phyloP scores from a whole-genome alignment of 2,797 vertebrate species.

The Pteropus rufus region DNA sequence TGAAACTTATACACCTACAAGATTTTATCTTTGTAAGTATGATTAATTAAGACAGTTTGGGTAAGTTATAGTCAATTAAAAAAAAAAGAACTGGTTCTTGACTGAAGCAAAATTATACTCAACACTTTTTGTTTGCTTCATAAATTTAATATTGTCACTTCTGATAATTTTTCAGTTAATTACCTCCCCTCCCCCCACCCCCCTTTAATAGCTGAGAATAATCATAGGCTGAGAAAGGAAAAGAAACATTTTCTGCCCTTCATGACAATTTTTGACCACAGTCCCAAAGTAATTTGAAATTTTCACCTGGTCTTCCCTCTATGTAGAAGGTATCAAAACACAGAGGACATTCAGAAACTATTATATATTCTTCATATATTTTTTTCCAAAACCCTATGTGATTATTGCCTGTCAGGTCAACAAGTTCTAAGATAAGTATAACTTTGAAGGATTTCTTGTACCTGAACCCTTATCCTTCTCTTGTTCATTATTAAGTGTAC shows the following conservation, averaged over 20 bases:
- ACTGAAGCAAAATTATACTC: not conserved
- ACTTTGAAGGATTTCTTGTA: not conserved
- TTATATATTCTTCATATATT: not conserved
- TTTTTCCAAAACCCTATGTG: not conserved
- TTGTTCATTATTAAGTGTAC: not conserved
- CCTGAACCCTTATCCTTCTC: not conserved
- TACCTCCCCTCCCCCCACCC: not conserved
- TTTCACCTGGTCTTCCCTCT: not conserved
- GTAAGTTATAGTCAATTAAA: not conserved
- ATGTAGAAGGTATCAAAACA: not conserved
- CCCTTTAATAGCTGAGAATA: not conserved
- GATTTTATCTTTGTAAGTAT: not conserved
- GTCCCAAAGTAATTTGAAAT: not conserved
- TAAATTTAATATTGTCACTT: not conserved
- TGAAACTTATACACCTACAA: not conserved
- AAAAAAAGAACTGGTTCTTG: not conserved
- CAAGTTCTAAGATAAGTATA: not conserved
- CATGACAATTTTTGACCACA: not conserved
- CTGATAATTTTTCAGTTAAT: not conserved
- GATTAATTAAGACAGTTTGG: not conserved
- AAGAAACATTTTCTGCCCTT: not conserved
- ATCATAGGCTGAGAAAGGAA: not conserved
- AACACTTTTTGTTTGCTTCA: not conserved
- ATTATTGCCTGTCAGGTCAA: not conserved
- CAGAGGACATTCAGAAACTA: not conserved